Conservation (phyloP, 2,888 invertebrate genomes). For the Leucophenga montana region DNA sequence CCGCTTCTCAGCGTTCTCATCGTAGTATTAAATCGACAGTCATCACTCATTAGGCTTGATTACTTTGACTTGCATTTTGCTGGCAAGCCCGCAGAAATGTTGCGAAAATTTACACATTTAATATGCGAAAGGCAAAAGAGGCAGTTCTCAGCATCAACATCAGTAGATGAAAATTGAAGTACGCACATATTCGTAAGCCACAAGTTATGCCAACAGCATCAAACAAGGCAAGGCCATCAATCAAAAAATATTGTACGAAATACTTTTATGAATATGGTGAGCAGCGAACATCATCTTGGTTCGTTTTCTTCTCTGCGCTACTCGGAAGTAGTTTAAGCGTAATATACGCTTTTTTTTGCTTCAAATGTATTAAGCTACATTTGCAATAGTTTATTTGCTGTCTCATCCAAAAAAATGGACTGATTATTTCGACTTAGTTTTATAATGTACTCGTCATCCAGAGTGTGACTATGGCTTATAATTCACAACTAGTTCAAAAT, state of each 20-base stretch:
- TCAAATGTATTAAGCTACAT: too few relatives aligned
- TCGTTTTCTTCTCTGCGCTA: too few relatives aligned
- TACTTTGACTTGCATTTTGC: conserved; percentile 36
- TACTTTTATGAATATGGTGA: not conserved
- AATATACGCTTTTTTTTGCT: too few relatives aligned
- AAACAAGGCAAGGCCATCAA: not conserved
- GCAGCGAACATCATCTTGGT: too few relatives aligned
- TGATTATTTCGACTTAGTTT: too few relatives aligned
- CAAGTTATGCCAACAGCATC: not conserved
- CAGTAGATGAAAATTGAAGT: not conserved
- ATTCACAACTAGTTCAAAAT: too few relatives aligned
- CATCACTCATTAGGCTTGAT: conserved; percentile 51
- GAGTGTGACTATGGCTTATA: too few relatives aligned
- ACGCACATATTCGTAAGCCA: not conserved
- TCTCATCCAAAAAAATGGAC: too few relatives aligned
- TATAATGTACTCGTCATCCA: too few relatives aligned
- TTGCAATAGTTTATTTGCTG: too few relatives aligned
- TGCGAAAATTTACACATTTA: conserved; percentile 8
- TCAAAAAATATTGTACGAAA: not conserved
- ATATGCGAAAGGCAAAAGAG: conserved; percentile 1
- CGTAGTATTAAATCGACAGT: conserved; percentile 36
- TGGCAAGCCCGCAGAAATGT: not conserved
- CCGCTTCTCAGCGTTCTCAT: too few relatives aligned
- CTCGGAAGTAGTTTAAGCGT: too few relatives aligned
- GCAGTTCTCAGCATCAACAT: not conserved